Evolutionary conservation across 92 coral and sea anemone species (phyloP).

Genomic region (Zoanthus solanderi): DNA sequence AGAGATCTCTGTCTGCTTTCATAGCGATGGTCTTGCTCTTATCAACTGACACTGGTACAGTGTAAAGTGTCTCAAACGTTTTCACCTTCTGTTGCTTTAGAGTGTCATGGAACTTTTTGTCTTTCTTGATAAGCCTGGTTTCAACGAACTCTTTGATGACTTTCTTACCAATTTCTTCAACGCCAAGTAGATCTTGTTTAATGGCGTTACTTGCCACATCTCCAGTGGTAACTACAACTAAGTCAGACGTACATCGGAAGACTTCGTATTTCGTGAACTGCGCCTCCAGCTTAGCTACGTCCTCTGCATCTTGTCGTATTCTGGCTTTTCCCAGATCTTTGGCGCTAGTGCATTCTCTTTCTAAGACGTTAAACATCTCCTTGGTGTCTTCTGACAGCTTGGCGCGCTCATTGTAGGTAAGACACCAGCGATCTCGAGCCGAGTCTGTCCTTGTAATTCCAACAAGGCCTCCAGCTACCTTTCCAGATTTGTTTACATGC

Average conservation of each 20-base stretch:
- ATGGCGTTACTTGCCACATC: constrained; percentile 48
- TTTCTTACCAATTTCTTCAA: constrained; percentile 46
- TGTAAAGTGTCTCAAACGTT: constrained; percentile 68
- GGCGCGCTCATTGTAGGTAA: constrained; percentile 69
- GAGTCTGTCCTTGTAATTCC: constrained; percentile 70
- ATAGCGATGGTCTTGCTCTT: constrained; percentile 62
- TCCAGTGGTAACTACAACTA: constrained; percentile 55
- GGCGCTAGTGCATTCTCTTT: neutral
- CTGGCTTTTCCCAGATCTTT: constrained; percentile 34
- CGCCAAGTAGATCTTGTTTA: constrained; percentile 59
- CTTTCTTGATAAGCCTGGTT: constrained; percentile 56
- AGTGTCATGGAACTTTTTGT: constrained; percentile 61
- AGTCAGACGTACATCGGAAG: constrained; percentile 2
- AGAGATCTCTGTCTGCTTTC: constrained; percentile 71
- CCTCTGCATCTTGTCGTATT: constrained; percentile 44
- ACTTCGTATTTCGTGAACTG: constrained; percentile 46
- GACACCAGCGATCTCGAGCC: constrained; percentile 76
- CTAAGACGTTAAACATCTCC: constrained; percentile 49
- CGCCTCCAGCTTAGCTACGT: constrained; percentile 34
- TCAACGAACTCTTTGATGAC: constrained; percentile 55
- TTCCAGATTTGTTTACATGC: constrained; percentile 66
- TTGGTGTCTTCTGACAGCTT: constrained; percentile 64
- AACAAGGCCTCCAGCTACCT: constrained; percentile 71
- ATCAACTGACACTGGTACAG: constrained; percentile 63
- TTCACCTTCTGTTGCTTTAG: constrained; percentile 70